phyloP scores from a whole-genome alignment of 1,140 invertebrate genomes.

The Apis florea region DNA sequence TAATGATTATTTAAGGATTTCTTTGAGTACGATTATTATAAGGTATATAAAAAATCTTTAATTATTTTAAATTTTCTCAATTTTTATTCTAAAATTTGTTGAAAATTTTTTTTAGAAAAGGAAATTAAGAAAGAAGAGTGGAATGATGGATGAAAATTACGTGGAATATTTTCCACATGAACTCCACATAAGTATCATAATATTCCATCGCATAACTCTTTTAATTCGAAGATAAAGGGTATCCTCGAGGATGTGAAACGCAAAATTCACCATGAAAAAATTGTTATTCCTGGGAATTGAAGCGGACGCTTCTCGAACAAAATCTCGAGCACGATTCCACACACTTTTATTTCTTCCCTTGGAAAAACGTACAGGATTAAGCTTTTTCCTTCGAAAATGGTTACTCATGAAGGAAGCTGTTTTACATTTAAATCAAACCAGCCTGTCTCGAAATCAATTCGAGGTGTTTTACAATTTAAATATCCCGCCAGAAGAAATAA shows the following conservation, averaged over 20 bases:
- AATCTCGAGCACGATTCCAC: no score
- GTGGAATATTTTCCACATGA: background rate
- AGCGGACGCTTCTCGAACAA: background rate
- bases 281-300: slow-evolving; percentile 22
- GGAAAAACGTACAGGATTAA: background rate
- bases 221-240: background rate
- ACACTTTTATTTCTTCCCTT: no score
- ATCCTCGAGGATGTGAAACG: background rate
- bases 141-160: background rate
- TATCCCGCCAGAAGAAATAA: slow-evolving; percentile 1
- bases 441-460: slow-evolving; percentile 34
- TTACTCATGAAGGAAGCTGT: background rate
- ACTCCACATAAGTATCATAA: background rate
- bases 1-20: no score
- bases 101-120: background rate
- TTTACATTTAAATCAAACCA: slow-evolving; percentile 46
- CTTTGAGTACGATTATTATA: no score
- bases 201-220: no score
- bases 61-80: no score
- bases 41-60: no score
- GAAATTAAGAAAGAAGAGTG: background rate
- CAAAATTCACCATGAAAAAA: background rate
- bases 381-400: background rate
- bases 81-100: no score
- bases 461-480: slow-evolving; percentile 41